Evolutionary conservation across 2,888 invertebrate species (phyloP).

Genomic region (Pyrocoelia pectoralis): DNA sequence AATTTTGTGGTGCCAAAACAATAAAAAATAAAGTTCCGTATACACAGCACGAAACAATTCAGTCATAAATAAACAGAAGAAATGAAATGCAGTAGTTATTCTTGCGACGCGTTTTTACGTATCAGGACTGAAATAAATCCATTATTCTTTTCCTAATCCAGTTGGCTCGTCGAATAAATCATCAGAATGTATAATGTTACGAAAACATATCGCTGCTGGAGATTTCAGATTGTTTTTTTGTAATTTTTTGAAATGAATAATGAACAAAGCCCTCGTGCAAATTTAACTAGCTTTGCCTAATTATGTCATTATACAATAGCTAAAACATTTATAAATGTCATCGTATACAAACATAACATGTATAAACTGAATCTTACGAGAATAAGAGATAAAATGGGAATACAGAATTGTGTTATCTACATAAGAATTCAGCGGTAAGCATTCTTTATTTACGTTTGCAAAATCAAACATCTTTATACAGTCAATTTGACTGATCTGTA

Average conservation of each 20-base stretch:
- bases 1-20: constrained; percentile 47
- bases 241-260: constrained; percentile 32
- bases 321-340: constrained; percentile 1
- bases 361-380: not conserved
- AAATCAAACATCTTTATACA: constrained; percentile 49
- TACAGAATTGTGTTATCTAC: constrained; percentile 35
- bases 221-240: constrained; percentile 36
- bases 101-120: constrained; percentile 48
- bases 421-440: constrained; percentile 43
- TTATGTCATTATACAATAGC: not conserved
- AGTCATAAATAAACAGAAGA: constrained; percentile 49
- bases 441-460: constrained; percentile 42
- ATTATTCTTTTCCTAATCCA: constrained; percentile 50
- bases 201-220: constrained; percentile 43
- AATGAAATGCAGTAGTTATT: constrained; percentile 52
- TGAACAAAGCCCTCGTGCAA: constrained; percentile 20
- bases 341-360: not conserved
- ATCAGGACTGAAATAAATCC: constrained; percentile 49
- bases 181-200: constrained; percentile 44
- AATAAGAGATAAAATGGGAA: constrained; percentile 28
- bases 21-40: constrained; percentile 46
- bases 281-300: not conserved
- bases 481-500: constrained; percentile 49
- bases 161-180: constrained; percentile 47
- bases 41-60: constrained; percentile 43